Evolutionary conservation across 2,797 vertebrate genomes (phyloP), one percentile per base, ranked within the genome.

Genomic region (Macroramphosus scolopax): DNA sequence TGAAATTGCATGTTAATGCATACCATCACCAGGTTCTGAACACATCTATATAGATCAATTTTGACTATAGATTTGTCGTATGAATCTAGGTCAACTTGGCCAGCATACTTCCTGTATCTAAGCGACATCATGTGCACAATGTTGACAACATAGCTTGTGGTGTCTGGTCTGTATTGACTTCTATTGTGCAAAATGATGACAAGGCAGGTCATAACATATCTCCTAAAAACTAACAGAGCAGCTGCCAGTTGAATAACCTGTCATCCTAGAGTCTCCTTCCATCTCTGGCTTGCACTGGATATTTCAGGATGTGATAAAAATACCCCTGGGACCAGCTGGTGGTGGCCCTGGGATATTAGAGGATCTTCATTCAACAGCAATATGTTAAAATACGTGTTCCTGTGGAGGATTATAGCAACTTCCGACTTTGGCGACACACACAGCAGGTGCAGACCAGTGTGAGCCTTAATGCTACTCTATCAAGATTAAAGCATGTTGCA

Each of bases 271-370:
- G 48, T 63, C 46, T 38, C 10, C 29, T 17, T 48, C 37, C 61
- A 71, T 64, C 20, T 57, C 20, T 40, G 46, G 33, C 31, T 14
- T 34, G 43, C 53, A 20, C n/a, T 26, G 49, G 78, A 74, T 81
- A 88, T 86, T 83, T 84, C 44, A 80, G 79, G 73, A 77, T 10
- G 16, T 38, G 75, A 71, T 86, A 89, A 75, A 88, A 89, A 90
- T 90, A 91, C 77, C 60, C 59, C 9, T 0, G 43, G 20, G 54
- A 65, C 63, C 81, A 80, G 81, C 74, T 79, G 80, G n/a, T 61
- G 31, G 40, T 37, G 12, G 30, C n/a, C 15, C 12, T 42, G 34
- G 4, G 28, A 30, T 29, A 66, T 53, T 18, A 53, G 49, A 51
- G 17, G 61, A 44, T 26, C 20, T 57, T 63, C 32, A 52, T 57